Base-by-base conservation (phyloP, 2,888 invertebrate genomes). In the Volucella zonaria region DNA sequence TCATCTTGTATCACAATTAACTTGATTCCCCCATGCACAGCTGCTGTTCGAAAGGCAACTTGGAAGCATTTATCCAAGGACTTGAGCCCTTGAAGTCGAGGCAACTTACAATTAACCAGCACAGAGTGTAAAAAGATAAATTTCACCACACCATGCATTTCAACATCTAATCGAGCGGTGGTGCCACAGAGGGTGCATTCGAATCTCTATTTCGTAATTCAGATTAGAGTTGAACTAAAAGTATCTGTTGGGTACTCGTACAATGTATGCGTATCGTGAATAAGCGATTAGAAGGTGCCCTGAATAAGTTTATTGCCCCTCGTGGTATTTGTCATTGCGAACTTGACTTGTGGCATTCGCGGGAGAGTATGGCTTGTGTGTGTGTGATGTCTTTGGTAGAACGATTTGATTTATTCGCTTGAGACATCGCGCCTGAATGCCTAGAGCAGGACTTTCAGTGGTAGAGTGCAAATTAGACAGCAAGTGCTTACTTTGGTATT, bases 1-100 rank as follows among this genome's bases (percentile, higher is more conserved):
- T 82, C 73, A 68, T 73, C 67, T 82, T 79, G 68, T 73, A 61
- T 58, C 62, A 62, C 82, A 59, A 82, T 82, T 73, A 66, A 71
- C 45, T 59, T 59, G 10, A 42, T 52, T 49, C 18, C 18, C 52
- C 18, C 2, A 9, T 56, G 78, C 78, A 82, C 78, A 31, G 31
- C 4, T 31, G 4, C 82, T 82, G 71, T 47, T 66, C 58, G 43
- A 45, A 38, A 73, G 62, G 52, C 68, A 79, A 74, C 68, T 54
- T 54, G 40, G 43, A 74, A 68, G 54, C 31, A 31, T 68, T 74
- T 82, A 73, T 56, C 73, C 82, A 68, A 82, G 68, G 82, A 78
- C 40, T 66, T 56, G 47, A 43, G 59, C 76, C 67, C 59, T 76
- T 59, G 38, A 52, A 51, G 51, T 40, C 38, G 38, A 59, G 52